phyloP scores from a whole-genome alignment of 1,140 invertebrate species.

The Caenorhabditis remanei region DNA sequence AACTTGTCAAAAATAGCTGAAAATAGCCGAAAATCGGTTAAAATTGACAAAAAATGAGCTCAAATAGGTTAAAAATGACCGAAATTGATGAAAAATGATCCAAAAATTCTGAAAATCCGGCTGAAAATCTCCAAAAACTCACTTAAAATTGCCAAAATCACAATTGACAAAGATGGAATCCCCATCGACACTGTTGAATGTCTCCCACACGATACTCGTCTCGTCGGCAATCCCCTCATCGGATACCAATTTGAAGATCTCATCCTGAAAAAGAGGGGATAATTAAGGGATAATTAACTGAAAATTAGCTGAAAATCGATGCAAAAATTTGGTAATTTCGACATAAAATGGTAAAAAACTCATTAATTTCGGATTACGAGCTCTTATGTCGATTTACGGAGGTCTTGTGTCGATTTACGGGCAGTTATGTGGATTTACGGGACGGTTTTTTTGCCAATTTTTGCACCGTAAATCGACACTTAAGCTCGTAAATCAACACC shows the following conservation, averaged over 20 bases:
- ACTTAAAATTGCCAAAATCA: constrained; percentile 46
- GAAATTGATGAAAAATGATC: no score
- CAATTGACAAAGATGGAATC: constrained; percentile 18
- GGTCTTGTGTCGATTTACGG: no score
- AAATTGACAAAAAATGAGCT: no score
- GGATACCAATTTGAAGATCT: constrained; percentile 40
- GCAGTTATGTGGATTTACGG: no score
- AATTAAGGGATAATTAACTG: background rate
- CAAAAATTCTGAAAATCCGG: no score
- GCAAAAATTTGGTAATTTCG: no score
- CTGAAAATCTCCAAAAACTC: background rate
- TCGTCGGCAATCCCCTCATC: constrained; percentile 1
- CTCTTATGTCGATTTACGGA: no score
- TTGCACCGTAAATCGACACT: background rate
- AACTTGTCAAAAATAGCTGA: no score
- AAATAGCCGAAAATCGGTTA: no score
- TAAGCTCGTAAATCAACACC: background rate
- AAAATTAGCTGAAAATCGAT: background rate
- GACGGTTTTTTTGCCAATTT: background rate
- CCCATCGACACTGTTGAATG: constrained; percentile 28
- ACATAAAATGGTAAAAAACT: no score
- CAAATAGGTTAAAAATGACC: background rate
- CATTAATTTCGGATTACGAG: no score
- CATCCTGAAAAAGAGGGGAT: background rate
- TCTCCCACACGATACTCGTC: constrained; percentile 22